Evolutionary conservation across 2,113 vertebrate genomes (phyloP), one percentile per base, ranked within the genome.

Genomic region (Hippocampus zosterae): DNA sequence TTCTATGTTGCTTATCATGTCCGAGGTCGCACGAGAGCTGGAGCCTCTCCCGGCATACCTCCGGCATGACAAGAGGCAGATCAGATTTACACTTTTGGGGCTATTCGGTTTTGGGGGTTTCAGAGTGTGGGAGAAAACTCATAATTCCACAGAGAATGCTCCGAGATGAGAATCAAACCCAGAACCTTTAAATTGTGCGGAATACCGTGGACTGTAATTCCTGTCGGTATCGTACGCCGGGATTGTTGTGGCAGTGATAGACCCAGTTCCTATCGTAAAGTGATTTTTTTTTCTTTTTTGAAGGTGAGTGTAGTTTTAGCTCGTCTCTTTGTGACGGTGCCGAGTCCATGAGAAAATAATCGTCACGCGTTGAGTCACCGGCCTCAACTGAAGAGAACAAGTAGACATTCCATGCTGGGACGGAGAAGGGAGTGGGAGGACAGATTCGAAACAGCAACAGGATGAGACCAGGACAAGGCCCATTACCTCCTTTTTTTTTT

Each of bases 371-470:
- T 87, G 85, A 88, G 84, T 90, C 87, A 89, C 73, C 15, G 75
- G 71, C 77, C 71, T 74, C 72, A 66, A 78, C 59, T 71, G 62
- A 50, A 50, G 63, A 77, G 70, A 81, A 68, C 77, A 74, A 69
- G 72, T 71, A 72, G 75, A 79, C 80, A 86, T 88, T 89, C 87
- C 85, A 83, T 73, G 70, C 82, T 21, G 65, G 80, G 88, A 86
- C 74, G 73, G 69, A 53, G 75, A 74, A 84, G 83, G 42, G 42
- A 46, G 83, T 89, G 87, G 89, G 89, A 87, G 86, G 83, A 88
- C 56, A 66, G 79, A 81, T 80, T 76, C 15, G 21, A 81, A 88
- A 86, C 77, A 82, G 81, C 80, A 84, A 63, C 79, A 71, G 82
- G 81, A 84, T 76, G 73, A 52, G 78, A 79, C 81, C 79, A 78